Evolutionary conservation across 2,113 vertebrate genomes (phyloP).

Genomic region (Tetrax tetrax): DNA sequence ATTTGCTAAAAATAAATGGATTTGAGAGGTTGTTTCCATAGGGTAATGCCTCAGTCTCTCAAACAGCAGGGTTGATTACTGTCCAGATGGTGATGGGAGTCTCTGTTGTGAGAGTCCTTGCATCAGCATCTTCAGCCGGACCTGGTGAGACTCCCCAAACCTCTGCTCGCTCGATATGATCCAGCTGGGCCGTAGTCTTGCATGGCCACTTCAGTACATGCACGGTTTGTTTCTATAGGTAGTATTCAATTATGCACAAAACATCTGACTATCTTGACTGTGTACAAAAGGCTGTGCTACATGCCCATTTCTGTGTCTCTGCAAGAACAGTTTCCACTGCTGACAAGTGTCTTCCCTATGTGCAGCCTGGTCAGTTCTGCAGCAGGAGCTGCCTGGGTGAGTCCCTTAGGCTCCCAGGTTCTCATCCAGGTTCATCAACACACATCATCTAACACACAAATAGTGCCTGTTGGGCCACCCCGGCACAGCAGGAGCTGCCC

Average conservation of each 20-base stretch:
- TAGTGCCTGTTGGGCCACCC: not conserved
- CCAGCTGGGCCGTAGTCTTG: not conserved
- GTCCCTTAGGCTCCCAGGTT: not conserved
- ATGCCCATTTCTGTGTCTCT: not conserved
- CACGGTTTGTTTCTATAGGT: not conserved
- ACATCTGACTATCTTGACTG: not conserved
- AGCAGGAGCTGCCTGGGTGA: not conserved
- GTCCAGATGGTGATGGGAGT: not conserved
- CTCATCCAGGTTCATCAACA: not conserved
- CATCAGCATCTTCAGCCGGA: not conserved
- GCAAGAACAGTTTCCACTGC: not conserved
- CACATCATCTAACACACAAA: not conserved
- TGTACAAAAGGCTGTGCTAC: not conserved
- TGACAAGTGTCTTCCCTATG: not conserved
- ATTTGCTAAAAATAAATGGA: not conserved
- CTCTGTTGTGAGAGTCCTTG: not conserved
- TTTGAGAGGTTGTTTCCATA: not conserved
- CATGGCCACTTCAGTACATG: not conserved
- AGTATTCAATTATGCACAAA: not conserved
- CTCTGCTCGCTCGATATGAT: not conserved
- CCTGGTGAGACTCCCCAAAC: not conserved
- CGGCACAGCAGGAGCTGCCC: not conserved
- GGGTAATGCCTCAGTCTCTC: not conserved
- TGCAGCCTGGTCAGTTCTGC: not conserved
- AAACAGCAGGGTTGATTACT: not conserved